Evolutionary conservation across 2,113 vertebrate genomes (phyloP).

Genomic region (Panthera leo): DNA sequence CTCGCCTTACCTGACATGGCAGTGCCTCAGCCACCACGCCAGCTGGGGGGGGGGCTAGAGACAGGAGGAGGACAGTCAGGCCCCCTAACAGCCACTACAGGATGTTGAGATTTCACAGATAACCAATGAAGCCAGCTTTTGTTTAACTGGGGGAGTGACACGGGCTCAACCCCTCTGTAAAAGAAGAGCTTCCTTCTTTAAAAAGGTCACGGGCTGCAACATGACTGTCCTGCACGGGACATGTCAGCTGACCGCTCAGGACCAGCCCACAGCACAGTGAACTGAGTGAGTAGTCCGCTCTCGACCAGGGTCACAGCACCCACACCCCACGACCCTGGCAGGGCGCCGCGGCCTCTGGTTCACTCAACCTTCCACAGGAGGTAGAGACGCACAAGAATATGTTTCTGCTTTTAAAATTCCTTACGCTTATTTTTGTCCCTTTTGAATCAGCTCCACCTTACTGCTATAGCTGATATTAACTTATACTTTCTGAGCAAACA

Average conservation of each 20-base stretch:
- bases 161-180: neutral
- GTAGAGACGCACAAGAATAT: accelerated
- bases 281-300: accelerated
- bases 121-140: neutral
- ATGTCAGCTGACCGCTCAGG: neutral
- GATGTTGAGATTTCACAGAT: neutral
- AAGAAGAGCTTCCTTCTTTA: neutral
- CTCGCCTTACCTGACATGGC: accelerated
- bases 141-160: neutral
- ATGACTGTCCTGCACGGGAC: accelerated
- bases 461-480: too few species aligned
- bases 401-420: neutral
- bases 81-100: accelerated
- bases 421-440: neutral
- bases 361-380: accelerated
- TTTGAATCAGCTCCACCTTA: neutral
- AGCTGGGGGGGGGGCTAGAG: neutral
- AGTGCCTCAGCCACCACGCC: neutral
- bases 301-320: accelerated
- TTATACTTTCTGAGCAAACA: neutral
- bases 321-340: accelerated
- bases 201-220: neutral
- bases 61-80: neutral
- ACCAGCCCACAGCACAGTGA: neutral
- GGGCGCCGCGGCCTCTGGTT: accelerated